Evolutionary conservation across 1,140 invertebrate genomes (phyloP), one percentile per base, ranked within the genome.

Genomic region (Augochlora pura): DNA sequence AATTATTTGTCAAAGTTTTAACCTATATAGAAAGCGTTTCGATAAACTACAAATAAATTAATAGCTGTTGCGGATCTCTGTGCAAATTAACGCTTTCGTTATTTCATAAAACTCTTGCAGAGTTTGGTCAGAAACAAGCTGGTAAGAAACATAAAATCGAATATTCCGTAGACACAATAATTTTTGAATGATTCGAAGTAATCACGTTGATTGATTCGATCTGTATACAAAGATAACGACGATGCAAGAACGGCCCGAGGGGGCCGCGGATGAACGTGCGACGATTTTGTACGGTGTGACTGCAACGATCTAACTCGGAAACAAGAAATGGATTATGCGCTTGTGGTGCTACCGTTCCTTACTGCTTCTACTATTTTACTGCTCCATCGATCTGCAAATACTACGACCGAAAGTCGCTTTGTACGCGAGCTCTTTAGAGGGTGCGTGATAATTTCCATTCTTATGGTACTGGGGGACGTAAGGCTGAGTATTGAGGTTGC

Each of bases 321-420:
- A 71, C 42, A 71, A 54, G 42, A 77, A 72, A 49, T 77, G 60
- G 21, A 25, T 62, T 12, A 25, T 70, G 21, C n/a, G 21, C 46
- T 10, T 46, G 27, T 46, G 59, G 70, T 63, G 46, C n/a, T 49
- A 25, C 46, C 7, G 18, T n/a, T n/a, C n/a, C n/a, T n/a, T n/a
- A 66, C 64, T 21, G 8, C 54, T 57, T n/a, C 23, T 54, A 25
- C 52, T 18, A 16, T 8, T 39, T 80, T 84, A 83, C 46, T 64
- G 69, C 27, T 78, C 72, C 49, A 70, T 83, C 18, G 39, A 14
- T 66, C 71, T 83, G 4, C 72, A 57, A 8, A 39, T 42, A n/a
- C 71, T 62, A 12, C 77, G 83, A 6, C 77, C 60, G 0, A 80
- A 10, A 10, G 54, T 66, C 23, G 27, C 10, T 18, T 69, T 62